These are phyloP conservation scores for Nebria ingens DNA, from an alignment of 1,140 invertebrate genomes.

Conservation along the genomic window DNA sequence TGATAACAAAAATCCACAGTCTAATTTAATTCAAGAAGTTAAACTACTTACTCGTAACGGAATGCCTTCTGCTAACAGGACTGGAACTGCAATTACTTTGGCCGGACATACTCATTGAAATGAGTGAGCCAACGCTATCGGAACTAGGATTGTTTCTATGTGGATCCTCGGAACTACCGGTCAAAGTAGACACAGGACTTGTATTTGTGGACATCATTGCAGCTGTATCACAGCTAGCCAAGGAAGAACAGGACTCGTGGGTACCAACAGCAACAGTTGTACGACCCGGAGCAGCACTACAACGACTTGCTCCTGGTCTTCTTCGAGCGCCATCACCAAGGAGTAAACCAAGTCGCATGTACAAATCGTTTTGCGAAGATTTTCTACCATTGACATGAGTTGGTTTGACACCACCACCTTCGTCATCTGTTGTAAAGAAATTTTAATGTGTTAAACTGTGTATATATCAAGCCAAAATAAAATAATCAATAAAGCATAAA, in stretches of 20 bases:
- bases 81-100: constrained; percentile 69
- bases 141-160: constrained; percentile 46
- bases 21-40: constrained; percentile 13
- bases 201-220: constrained; percentile 64
- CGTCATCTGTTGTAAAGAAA: constrained; percentile 64
- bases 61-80: constrained; percentile 65
- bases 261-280: constrained; percentile 37
- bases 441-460: background rate
- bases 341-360: constrained; percentile 73
- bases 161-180: constrained; percentile 61
- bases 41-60: constrained; percentile 57
- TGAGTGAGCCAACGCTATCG: constrained; percentile 68
- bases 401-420: constrained; percentile 54
- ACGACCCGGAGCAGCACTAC: constrained; percentile 32
- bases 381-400: constrained; percentile 43
- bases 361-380: constrained; percentile 63
- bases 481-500: background rate
- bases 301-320: constrained; percentile 38
- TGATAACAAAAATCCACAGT: constrained; percentile 1
- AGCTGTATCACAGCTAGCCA: constrained; percentile 66
- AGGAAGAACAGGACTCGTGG: constrained; percentile 51
- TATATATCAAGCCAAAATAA: background rate
- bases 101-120: constrained; percentile 65
- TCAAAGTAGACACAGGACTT: constrained; percentile 79
- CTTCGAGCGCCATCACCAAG: constrained; percentile 51